Evolutionary conservation across 2,888 invertebrate genomes (phyloP).

Genomic region (Drosophila kokeensis): DNA sequence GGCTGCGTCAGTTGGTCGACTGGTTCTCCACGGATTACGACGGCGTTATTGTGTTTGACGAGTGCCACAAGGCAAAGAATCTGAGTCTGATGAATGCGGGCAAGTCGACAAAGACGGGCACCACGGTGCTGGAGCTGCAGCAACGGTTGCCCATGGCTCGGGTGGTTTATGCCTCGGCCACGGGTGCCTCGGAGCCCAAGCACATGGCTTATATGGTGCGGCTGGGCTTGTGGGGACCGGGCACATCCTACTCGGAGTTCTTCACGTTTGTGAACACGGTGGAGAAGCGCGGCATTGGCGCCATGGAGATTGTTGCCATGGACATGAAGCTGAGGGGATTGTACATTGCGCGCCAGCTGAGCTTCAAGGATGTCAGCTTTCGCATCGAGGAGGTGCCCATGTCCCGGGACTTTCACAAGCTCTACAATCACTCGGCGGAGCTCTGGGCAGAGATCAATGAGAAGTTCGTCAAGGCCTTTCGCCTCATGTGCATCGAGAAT

Average conservation of each 20-base stretch:
- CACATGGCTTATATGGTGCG: conserved; percentile 99
- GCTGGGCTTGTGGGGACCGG: conserved; percentile 98
- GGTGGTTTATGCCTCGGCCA: conserved; percentile 98
- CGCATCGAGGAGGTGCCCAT: conserved; percentile 98
- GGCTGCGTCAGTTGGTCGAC: conserved; percentile 97
- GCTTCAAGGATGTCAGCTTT: conserved; percentile 98
- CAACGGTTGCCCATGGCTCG: conserved; percentile 95
- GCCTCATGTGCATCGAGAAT: conserved; percentile 96
- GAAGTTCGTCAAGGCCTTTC: conserved; percentile 97
- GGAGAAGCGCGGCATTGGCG: conserved; percentile 98
- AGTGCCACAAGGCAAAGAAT: conserved; percentile 99
- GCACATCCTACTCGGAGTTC: conserved; percentile 97
- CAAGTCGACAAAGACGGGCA: conserved; percentile 98
- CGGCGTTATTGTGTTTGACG: conserved; percentile 99
- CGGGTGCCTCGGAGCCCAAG: conserved; percentile 98
- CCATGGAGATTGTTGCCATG: conserved; percentile 99
- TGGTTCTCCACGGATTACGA: conserved; percentile 96
- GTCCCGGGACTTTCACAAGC: conserved; percentile 92
- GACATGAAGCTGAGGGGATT: conserved; percentile 99
- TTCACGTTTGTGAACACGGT: conserved; percentile 98
- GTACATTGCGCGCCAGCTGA: conserved; percentile 99
- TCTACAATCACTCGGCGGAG: conserved; percentile 96
- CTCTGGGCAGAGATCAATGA: conserved; percentile 99
- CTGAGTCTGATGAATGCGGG: conserved; percentile 97
- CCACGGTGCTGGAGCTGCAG: conserved; percentile 97